These are phyloP conservation scores for Alfaro cultratus DNA, from an alignment of 2,797 vertebrate species.

Conservation along the genomic window DNA sequence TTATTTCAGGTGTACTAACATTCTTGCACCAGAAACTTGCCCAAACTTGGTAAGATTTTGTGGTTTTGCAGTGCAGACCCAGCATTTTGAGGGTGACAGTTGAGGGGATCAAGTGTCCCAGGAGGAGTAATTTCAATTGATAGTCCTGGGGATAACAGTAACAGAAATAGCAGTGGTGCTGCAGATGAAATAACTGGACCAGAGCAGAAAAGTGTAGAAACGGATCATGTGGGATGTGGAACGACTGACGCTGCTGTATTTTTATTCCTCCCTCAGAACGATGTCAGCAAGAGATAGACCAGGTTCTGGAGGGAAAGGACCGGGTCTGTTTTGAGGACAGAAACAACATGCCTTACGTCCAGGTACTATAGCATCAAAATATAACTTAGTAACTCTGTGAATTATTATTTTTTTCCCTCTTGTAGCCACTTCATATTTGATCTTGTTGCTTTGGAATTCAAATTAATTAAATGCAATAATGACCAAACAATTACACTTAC, in stretches of 20 bases:
- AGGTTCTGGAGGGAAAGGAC: constrained; percentile 62
- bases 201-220: neutral
- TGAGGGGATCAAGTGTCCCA: neutral
- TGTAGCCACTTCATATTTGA: neutral
- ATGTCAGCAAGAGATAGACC: constrained; percentile 77
- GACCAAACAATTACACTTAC: neutral
- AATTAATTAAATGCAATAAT: neutral
- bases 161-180: neutral
- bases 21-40: too few species aligned
- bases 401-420: neutral
- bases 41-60: too few species aligned
- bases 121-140: neutral
- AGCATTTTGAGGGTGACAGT: too few species aligned
- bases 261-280: constrained; percentile 40
- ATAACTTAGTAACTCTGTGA: neutral
- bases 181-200: neutral
- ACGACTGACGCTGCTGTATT: neutral
- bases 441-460: neutral
- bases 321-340: constrained; percentile 64
- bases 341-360: constrained; percentile 72
- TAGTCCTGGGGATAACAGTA: neutral
- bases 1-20: too few species aligned
- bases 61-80: too few species aligned
- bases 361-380: constrained; percentile 38
- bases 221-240: neutral